Evolutionary conservation across 2,113 vertebrate genomes (phyloP).

Genomic region (Callaeas wilsoni): DNA sequence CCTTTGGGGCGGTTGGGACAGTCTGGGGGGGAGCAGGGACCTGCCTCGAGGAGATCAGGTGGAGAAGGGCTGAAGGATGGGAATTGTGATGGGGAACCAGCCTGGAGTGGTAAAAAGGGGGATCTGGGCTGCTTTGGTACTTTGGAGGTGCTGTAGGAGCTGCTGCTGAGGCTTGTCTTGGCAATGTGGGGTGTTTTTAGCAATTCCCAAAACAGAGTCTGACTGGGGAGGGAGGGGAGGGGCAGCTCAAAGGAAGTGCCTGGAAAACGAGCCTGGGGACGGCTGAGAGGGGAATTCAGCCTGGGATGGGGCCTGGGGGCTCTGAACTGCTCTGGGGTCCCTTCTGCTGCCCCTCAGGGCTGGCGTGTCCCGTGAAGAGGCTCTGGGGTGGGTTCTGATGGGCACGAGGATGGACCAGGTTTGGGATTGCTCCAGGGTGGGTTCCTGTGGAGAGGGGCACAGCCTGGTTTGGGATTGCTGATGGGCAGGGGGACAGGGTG

Average conservation of each 20-base stretch:
- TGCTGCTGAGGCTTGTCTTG: neutral
- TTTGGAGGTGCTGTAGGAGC: neutral
- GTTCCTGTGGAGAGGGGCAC: neutral
- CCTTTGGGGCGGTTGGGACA: neutral
- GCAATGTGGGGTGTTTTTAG: neutral
- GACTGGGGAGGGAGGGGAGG: neutral
- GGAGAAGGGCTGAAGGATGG: neutral
- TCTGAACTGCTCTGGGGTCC: neutral
- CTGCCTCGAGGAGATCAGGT: neutral
- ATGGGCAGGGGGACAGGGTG: neutral
- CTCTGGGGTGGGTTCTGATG: neutral
- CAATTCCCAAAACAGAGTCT: neutral
- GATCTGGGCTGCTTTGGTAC: neutral
- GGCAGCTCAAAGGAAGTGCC: no score
- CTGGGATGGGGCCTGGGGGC: neutral
- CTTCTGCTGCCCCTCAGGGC: neutral
- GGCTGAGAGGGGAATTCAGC: neutral
- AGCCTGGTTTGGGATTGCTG: neutral
- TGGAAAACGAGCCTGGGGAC: neutral
- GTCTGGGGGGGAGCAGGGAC: neutral
- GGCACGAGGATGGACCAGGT: neutral
- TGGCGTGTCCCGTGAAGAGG: neutral
- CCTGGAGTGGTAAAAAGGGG: neutral
- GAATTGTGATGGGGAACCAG: neutral
- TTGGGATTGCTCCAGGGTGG: neutral